Evolutionary conservation across 2,888 invertebrate genomes (phyloP).

Genomic region (Epinotia demarniana): DNA sequence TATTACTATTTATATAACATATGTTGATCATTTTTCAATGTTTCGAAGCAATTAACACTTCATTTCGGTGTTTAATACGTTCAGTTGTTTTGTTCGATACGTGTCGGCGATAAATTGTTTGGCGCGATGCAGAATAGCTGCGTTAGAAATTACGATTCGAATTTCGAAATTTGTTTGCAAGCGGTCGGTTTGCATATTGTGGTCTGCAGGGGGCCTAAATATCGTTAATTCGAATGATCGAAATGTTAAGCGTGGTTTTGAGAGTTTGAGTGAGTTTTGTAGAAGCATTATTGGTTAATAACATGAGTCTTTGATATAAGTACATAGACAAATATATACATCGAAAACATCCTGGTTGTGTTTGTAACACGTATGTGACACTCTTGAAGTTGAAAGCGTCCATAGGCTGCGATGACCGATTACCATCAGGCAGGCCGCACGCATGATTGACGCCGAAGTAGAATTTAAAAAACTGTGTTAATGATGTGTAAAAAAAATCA

Average conservation of each 20-base stretch:
- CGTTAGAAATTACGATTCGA: conserved; percentile 27
- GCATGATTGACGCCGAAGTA: too few species aligned
- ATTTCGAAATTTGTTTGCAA: conserved; percentile 20
- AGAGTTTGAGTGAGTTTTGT: not conserved
- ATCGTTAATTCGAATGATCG: not conserved
- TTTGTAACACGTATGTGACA: too few species aligned
- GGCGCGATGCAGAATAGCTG: conserved; percentile 13
- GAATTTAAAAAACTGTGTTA: too few species aligned
- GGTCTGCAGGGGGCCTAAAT: conserved; percentile 1
- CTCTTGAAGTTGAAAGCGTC: too few species aligned
- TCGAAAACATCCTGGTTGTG: too few species aligned
- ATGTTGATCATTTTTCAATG: conserved; percentile 85
- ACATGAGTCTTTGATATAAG: too few species aligned
- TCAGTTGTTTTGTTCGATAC: conserved; percentile 59
- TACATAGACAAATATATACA: too few species aligned
- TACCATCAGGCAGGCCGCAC: too few species aligned
- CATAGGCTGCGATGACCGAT: too few species aligned
- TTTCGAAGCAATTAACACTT: conserved; percentile 84
- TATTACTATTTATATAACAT: conserved; percentile 85
- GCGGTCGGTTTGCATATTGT: not conserved
- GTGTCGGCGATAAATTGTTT: conserved; percentile 33
- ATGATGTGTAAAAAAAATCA: too few species aligned
- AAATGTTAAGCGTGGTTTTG: not conserved
- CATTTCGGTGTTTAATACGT: conserved; percentile 77
- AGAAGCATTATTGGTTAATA: too few species aligned